Percentiles rank a stretch among this genome's conserved stretches.
Evolutionary conservation across 2,888 invertebrate species (phyloP).

Genomic region (Cephus pygmeus): DNA sequence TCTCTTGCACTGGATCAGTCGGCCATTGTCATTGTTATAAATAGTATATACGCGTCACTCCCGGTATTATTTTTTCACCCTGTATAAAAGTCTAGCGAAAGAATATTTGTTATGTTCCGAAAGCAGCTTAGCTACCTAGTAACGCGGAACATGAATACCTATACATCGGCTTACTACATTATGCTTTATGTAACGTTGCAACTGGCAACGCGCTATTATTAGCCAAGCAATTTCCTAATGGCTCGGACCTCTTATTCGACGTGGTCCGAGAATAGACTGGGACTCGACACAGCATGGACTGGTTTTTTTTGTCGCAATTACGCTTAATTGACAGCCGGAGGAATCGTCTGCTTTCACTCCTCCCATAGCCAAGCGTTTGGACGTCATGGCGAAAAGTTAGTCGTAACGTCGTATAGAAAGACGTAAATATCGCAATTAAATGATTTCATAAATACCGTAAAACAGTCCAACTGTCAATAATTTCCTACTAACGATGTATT

Average conservation of each 20-base stretch:
- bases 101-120: not conserved
- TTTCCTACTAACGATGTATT: too few relatives aligned
- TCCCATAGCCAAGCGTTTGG: not conserved
- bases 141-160: not conserved
- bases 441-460: not conserved
- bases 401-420: not conserved
- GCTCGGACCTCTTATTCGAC: constrained; percentile 32
- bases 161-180: not conserved
- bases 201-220: constrained; percentile 42
- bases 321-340: constrained; percentile 27
- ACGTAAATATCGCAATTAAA: not conserved
- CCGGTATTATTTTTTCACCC: not conserved
- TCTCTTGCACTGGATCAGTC: not conserved
- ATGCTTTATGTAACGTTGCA: constrained; percentile 35
- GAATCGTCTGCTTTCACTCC: not conserved
- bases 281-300: constrained; percentile 3
- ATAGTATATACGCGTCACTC: not conserved
- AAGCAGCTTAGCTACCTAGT: not conserved
- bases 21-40: not conserved
- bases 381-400: not conserved
- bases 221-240: constrained; percentile 46
- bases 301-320: constrained; percentile 29
- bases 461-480: not conserved
- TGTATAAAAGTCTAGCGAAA: not conserved
- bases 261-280: constrained; percentile 31